Percentiles rank a stretch among this genome's conserved stretches.
Conservation (phyloP, 2,888 invertebrate genomes). For the Drymonia ruficornis region DNA sequence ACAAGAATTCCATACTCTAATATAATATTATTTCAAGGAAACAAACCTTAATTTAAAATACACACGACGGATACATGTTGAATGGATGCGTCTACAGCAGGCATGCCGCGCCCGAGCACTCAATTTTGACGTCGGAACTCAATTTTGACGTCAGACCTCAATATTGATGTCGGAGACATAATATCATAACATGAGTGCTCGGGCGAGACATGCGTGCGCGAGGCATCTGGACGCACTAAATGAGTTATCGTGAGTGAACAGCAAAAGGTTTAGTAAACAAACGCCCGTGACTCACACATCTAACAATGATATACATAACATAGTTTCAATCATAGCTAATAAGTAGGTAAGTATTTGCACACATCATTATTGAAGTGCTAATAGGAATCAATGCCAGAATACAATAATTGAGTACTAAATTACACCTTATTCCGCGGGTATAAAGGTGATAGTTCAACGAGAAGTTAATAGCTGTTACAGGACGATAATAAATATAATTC, state of each 20-base stretch:
- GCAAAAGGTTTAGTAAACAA: conserved; percentile 27
- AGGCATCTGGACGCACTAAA: neutral
- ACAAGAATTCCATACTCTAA: no score
- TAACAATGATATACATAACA: conserved; percentile 4
- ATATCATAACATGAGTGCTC: no score
- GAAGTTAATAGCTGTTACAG: neutral
- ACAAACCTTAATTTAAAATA: no score
- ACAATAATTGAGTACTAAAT: neutral
- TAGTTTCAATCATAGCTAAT: no score
- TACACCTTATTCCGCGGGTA: neutral
- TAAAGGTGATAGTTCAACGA: neutral
- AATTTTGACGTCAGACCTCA: no score
- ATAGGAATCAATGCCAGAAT: neutral
- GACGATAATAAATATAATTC: conserved; percentile 5
- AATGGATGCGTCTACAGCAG: no score
- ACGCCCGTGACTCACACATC: conserved; percentile 29
- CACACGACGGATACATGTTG: no score
- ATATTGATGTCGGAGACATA: no score
- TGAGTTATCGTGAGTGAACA: conserved; percentile 17
- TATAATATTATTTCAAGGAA: no score
- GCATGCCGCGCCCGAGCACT: no score
- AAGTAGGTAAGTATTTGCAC: conserved; percentile 3
- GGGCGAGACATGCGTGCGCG: no score
- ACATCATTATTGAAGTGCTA: neutral
- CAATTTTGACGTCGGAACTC: no score